Base-by-base conservation (phyloP, 1,140 invertebrate species). In the Mylabris phalerata region DNA sequence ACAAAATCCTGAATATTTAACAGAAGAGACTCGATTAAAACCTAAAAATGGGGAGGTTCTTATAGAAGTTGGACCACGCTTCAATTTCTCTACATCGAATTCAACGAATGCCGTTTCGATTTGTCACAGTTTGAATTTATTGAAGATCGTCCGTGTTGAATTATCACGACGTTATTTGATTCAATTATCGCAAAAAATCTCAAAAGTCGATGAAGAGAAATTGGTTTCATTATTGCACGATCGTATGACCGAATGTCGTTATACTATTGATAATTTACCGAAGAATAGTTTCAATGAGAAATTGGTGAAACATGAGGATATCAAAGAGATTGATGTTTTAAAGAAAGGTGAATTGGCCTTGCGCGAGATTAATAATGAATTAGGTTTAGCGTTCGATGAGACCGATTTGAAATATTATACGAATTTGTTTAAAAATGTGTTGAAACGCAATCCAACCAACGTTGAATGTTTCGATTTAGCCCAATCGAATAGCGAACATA, bases 391-490 rank as follows among this genome's bases (percentile, higher is more conserved):
- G 11, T 94, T 95, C 75, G 92, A 92, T 72, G 80, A 89, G 46
- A 91, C 88, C 82, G 92, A 95, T 75, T 76, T 95, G 61, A 82
- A 90, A 44, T 94, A 88, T 70, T 95, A 95, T 66, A 88, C 86
- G 42, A 78, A 90, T 62, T 70, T 95, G 9, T 95, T 95, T 77
- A 76, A 80, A 55, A 79, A 86, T 48, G 88, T 90, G 64, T 75
- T 96, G 1, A 88, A 90, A 61, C 80, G 95, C 45, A 96, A 98
- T 79, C 95, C 96, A 10, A 98, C 95, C 0, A 97, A 90, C 73
- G 94, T 98, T 0, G 96, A 99, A 75, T 90, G 95, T 66, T 98
- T 98, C 79, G 96, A 98, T 79, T 81, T 98, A 48, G 95, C 96
- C n/a, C 96, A 99, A 75, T 96, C 93, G 11, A 98, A 98, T 73